These are phyloP conservation scores for Globodera ellingtonae DNA, from an alignment of 1,140 invertebrate species.

Conservation along the genomic window DNA sequence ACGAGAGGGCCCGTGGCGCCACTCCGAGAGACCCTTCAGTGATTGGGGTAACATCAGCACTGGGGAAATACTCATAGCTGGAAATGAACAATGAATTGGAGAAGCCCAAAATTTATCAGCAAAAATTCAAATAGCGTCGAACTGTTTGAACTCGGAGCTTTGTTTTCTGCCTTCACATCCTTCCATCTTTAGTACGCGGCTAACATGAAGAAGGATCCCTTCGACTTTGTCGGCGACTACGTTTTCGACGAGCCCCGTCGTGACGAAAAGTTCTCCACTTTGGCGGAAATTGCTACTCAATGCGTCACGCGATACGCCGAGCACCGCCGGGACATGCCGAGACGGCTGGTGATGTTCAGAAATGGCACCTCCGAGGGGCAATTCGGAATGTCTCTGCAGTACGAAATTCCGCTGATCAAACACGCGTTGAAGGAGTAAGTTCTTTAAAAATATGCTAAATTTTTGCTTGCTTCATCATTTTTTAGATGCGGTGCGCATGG, in stretches of 20 bases:
- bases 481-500: background rate
- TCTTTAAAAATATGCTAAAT: background rate
- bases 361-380: slow-evolving; percentile 42
- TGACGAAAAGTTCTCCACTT: slow-evolving; percentile 43
- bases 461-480: background rate
- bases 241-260: slow-evolving; percentile 40
- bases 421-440: slow-evolving; percentile 24
- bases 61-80: too few relatives aligned
- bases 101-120: background rate
- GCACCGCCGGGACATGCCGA: slow-evolving; percentile 21
- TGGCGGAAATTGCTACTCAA: slow-evolving; percentile 26
- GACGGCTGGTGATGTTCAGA: slow-evolving; percentile 30
- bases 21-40: slow-evolving; percentile 32
- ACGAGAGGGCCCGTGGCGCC: slow-evolving; percentile 34
- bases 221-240: slow-evolving; percentile 43
- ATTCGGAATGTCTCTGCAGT: slow-evolving; percentile 35
- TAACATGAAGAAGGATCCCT: slow-evolving; percentile 45
- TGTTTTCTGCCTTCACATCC: too few relatives aligned
- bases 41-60: slow-evolving; percentile 15
- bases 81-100: background rate
- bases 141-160: too few relatives aligned
- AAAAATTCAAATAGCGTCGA: background rate
- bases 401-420: slow-evolving; percentile 38
- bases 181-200: slow-evolving; percentile 31
- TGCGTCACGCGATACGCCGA: slow-evolving; percentile 36